A percentile compares a stretch with the other conserved stretches of the same genome.
Evolutionary conservation across 2,888 invertebrate genomes (phyloP).

Genomic region (Trissolcus brochymenae): DNA sequence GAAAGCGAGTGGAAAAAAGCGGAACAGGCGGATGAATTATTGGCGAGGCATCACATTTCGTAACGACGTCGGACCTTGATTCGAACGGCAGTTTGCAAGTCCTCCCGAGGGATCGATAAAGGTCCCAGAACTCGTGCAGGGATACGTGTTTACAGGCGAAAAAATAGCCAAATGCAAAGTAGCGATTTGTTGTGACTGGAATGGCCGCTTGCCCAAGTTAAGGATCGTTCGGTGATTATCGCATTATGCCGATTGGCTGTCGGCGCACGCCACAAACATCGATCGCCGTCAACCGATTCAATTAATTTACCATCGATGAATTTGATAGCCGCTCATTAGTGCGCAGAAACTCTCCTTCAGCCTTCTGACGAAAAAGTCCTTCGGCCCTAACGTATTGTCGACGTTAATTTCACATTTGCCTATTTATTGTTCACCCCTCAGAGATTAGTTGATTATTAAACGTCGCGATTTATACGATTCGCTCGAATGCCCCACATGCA

Average conservation of each 20-base stretch:
- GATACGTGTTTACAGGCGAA: constrained; percentile 15
- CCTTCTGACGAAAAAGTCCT: too few relatives aligned
- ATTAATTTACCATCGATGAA: too few relatives aligned
- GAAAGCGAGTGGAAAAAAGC: neutral
- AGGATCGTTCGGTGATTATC: constrained; percentile 2
- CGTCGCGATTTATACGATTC: constrained; percentile 17
- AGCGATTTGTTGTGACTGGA: constrained; percentile 2
- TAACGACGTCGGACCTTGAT: constrained; percentile 11
- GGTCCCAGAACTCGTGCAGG: constrained; percentile 14
- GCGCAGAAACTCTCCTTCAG: too few relatives aligned
- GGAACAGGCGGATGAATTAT: constrained; percentile 11
- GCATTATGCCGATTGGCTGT: constrained; percentile 1
- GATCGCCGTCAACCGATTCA: too few relatives aligned
- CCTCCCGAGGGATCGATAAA: constrained; percentile 20
- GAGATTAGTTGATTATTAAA: constrained; percentile 26
- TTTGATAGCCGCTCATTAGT: too few relatives aligned
- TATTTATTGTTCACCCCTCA: constrained; percentile 15
- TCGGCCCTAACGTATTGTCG: neutral
- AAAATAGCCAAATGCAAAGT: constrained; percentile 11
- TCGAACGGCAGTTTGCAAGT: constrained; percentile 14
- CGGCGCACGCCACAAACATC: neutral
- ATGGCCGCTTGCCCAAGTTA: neutral
- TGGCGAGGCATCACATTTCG: constrained; percentile 14
- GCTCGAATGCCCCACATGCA: constrained; percentile 11
- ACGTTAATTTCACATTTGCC: constrained; percentile 23